A percentile compares a stretch with the other conserved stretches of the same genome.
Conservation (phyloP, 2,888 invertebrate species). For the Podotricha telesiphe region DNA sequence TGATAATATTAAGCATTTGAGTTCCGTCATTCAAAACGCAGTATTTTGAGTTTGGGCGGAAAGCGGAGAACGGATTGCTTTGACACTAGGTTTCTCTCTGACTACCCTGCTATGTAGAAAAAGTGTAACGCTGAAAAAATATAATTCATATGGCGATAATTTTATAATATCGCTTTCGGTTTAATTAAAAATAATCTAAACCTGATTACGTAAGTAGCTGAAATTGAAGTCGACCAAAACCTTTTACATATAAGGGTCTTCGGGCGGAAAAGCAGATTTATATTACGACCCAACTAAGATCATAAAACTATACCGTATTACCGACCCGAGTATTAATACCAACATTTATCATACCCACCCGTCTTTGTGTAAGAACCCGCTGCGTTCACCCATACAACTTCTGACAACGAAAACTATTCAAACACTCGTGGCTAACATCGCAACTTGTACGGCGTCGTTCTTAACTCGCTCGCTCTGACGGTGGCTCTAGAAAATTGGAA, state of each 20-base stretch:
- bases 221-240: conserved; percentile 36
- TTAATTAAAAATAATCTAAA: conserved; percentile 23
- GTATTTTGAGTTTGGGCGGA: too few species aligned
- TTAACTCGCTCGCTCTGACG: conserved; percentile 80
- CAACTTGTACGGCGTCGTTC: conserved; percentile 79
- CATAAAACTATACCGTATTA: conserved; percentile 80
- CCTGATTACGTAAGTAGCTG: conserved; percentile 15
- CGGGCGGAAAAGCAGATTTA: conserved; percentile 78
- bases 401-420: conserved; percentile 77
- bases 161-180: conserved; percentile 30
- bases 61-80: too few species aligned
- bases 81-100: too few species aligned
- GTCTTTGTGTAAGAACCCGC: conserved; percentile 81
- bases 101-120: too few species aligned
- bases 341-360: conserved; percentile 79
- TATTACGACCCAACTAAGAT: conserved; percentile 82
- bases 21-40: too few species aligned
- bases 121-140: too few species aligned
- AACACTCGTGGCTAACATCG: conserved; percentile 75
- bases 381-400: conserved; percentile 77
- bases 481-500: conserved; percentile 80
- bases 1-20: too few species aligned
- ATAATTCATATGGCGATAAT: too few species aligned
- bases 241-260: conserved; percentile 55
- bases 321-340: conserved; percentile 77